A percentile compares a stretch with the other conserved stretches of the same genome.
Conservation (phyloP, 1,140 invertebrate species). For the Helicoverpa zea region DNA sequence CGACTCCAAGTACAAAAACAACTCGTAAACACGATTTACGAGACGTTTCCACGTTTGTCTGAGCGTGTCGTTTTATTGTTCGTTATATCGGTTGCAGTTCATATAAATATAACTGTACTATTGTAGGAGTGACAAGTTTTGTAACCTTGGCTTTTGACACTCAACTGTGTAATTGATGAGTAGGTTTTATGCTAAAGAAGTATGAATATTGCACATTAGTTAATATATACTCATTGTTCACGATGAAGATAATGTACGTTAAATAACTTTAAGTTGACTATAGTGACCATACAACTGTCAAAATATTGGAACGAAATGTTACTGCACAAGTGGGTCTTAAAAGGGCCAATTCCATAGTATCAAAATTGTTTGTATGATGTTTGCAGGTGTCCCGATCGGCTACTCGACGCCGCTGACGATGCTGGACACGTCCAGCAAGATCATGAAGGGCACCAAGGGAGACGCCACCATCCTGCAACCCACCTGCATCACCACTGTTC, state of each 20-base stretch:
- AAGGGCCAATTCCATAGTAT: background rate
- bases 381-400: conserved; percentile 95
- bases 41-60: background rate
- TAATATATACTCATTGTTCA: too few relatives aligned
- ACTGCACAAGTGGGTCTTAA: too few relatives aligned
- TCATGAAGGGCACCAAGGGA: conserved; percentile 96
- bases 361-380: background rate
- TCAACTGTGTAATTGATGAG: too few relatives aligned
- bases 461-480: conserved; percentile 97
- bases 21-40: conserved; percentile 9
- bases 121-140: background rate
- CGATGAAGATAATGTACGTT: too few relatives aligned
- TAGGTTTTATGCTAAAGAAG: too few relatives aligned
- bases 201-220: too few relatives aligned
- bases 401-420: conserved; percentile 98
- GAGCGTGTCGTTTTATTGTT: background rate
- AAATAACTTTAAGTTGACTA: too few relatives aligned
- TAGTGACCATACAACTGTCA: too few relatives aligned
- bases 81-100: background rate
- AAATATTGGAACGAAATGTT: too few relatives aligned
- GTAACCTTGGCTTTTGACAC: too few relatives aligned
- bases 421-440: conserved; percentile 98
- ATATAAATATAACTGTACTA: background rate
- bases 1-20: background rate
- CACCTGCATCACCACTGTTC: conserved; percentile 98